Base-by-base conservation (phyloP, 2,797 vertebrate species). In the Otolemur crassicaudatus region DNA sequence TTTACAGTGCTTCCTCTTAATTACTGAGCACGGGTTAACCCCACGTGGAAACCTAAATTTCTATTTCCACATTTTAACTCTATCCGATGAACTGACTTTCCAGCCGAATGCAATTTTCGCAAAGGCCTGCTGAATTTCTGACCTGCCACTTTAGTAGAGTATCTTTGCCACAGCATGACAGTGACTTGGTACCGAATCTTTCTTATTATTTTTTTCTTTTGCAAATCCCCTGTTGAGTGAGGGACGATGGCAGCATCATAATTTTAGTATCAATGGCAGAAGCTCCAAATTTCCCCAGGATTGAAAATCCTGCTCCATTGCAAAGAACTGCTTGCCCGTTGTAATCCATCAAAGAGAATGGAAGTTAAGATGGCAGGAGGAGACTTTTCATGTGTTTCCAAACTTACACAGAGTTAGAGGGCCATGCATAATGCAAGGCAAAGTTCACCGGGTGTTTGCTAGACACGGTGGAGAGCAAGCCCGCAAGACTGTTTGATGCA, bases 201-300 rank as follows among this genome's bases (percentile, higher is more conserved):
- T 70, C 7, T 70, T 53, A 53, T 53, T 53, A 16, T 12, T 86
- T 79, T 90, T 65, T 23, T 22, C 58, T 40, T 98, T 96, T 97
- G 85, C 75, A 95, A 85, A 89, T 98, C 92, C 85, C 96, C 87
- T 89, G 79, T 87, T 90, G 90, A 94, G 58, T 85, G 79, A 98
- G 88, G 79, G 37, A 89, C 0, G 73, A 96, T 60, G 93, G 87
- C 93, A 96, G 4, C 91, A 97, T 95, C 94, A 93, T 87, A 96
- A 96, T 79, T 92, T 97, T 95, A 94, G 95, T 95, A 97, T 95
- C 97, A 91, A 63, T 90, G 97, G 95, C 81, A 92, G 90, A 97
- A 94, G 77, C 85, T 97, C 86, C 95, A 90, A 95, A 96, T 97
- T 95, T 96, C 92, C 31, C 75, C 61, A 58, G 95, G 95, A 97